Conservation (phyloP, 1,140 invertebrate species). For the Trichoplusia ni region DNA sequence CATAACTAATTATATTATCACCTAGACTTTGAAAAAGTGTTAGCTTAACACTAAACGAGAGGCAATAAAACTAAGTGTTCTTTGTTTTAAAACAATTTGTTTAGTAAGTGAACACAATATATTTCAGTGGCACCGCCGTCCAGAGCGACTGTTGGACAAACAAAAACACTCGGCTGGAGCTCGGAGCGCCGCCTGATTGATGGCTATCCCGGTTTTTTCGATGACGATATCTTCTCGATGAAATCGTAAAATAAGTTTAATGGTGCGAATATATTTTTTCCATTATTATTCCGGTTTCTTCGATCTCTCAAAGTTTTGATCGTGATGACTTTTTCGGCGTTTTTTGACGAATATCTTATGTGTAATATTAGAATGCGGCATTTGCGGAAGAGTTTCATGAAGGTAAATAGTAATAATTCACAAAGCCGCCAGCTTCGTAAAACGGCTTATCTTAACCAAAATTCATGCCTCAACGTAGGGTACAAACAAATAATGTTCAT, state of each 20-base stretch:
- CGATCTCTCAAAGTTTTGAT: too few species aligned
- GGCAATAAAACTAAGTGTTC: neutral
- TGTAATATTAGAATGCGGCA: too few species aligned
- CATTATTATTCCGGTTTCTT: conserved; percentile 13
- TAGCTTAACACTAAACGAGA: neutral
- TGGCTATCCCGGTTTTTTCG: conserved; percentile 28
- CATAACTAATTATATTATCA: too few species aligned
- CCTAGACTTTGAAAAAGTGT: conserved; percentile 2
- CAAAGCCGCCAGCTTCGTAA: too few species aligned
- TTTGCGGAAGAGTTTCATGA: too few species aligned
- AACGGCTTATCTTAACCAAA: neutral
- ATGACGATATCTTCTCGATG: conserved; percentile 32
- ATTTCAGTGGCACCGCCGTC: conserved; percentile 1
- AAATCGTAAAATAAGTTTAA: conserved; percentile 36
- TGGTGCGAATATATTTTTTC: conserved; percentile 26
- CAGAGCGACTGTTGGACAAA: conserved; percentile 24
- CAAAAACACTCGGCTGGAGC: conserved; percentile 27
- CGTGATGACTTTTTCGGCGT: neutral
- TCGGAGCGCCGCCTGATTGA: conserved; percentile 29
- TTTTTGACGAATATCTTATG: neutral
- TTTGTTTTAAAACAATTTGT: conserved; percentile 23
- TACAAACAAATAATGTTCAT: conserved; percentile 20
- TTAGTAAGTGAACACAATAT: conserved; percentile 21
- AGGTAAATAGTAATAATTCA: too few species aligned
- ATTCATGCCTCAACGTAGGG: conserved; percentile 5